phyloP scores from a whole-genome alignment of 1,140 invertebrate genomes.

The Elymnias hypermnestra region DNA sequence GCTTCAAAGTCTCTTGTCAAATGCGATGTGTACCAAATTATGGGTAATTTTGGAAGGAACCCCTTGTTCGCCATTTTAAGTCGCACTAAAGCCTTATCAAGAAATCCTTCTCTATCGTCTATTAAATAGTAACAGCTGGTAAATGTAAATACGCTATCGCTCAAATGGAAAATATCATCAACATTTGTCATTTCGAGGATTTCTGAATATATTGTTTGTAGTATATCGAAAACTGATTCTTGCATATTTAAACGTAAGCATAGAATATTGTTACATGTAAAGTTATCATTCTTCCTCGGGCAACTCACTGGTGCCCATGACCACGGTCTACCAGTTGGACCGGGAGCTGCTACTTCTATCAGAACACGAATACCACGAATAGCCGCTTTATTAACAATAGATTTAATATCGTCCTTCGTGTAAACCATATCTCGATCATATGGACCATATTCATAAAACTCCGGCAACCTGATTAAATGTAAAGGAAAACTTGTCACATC shows the following conservation, averaged over 20 bases:
- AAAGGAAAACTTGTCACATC: constrained; percentile 89
- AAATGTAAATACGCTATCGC: constrained; percentile 81
- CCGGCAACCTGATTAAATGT: constrained; percentile 78
- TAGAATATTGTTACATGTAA: constrained; percentile 80
- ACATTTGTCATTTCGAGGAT: constrained; percentile 77
- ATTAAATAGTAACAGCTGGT: constrained; percentile 79
- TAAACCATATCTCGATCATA: constrained; percentile 83
- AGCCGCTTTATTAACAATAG: constrained; percentile 80
- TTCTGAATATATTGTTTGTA: constrained; percentile 77
- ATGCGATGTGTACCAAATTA: constrained; percentile 44
- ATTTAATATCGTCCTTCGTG: constrained; percentile 79
- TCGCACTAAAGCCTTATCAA: constrained; percentile 76
- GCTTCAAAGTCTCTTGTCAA: constrained; percentile 30
- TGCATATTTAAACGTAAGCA: constrained; percentile 81
- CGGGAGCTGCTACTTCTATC: constrained; percentile 85
- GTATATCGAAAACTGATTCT: constrained; percentile 77
- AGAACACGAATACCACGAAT: constrained; percentile 82
- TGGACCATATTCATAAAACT: constrained; percentile 83
- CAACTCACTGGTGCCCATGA: constrained; percentile 83
- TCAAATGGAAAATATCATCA: constrained; percentile 81
- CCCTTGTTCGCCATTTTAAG: constrained; percentile 77
- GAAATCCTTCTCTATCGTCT: constrained; percentile 80
- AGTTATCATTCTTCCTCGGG: constrained; percentile 79
- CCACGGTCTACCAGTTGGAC: constrained; percentile 85
- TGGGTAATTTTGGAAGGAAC: constrained; percentile 60